Evolutionary conservation across 2,797 vertebrate genomes (phyloP), one percentile per base, ranked within the genome.

Genomic region (Rhyacichthys aspro): DNA sequence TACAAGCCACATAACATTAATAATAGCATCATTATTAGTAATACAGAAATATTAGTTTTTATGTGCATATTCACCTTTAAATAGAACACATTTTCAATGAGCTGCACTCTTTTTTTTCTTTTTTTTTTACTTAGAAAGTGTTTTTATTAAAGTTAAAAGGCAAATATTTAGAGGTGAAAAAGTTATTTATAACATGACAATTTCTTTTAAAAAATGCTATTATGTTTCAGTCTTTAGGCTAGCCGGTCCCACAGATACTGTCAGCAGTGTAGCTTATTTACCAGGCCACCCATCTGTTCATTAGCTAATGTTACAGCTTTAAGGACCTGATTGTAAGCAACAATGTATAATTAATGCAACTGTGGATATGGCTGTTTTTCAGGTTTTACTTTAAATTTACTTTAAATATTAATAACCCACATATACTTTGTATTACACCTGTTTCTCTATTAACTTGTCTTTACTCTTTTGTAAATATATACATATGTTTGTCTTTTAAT

Each of bases 371-470:
- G 47, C 57, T 17, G 59, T 66, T 73, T 67, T 61, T 34, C 33
- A 50, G 60, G 55, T 70, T 79, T 77, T n/a, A n/a, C n/a, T n/a
- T 59, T 44, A 7, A 14, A 19, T 65, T 48, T 11, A 45, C 32
- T 64, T 77, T 46, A 68, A 80, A 54, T 74, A 80, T 74, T 74
- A 39, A 80, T 69, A 32, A 78, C 9, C 34, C 38, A 61, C 70
- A 66, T n/a, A n/a, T n/a, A n/a, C n/a, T n/a, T n/a, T n/a, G n/a
- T n/a, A n/a, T n/a, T n/a, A n/a, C 47, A 9, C 8, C 10, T 62
- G 71, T 78, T 63, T 73, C 75, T 64, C 74, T 66, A 34, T 57
- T 41, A 66, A 81, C 67, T 42, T n/a, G n/a, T n/a, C n/a, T n/a
- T n/a, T n/a, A 14, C 2, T 1, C 10, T 47, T 15, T 17, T 15